A percentile compares a stretch with the other conserved stretches of the same genome.
phyloP scores from a whole-genome alignment of 2,888 invertebrate species.

The Eretmocerus hayati region DNA sequence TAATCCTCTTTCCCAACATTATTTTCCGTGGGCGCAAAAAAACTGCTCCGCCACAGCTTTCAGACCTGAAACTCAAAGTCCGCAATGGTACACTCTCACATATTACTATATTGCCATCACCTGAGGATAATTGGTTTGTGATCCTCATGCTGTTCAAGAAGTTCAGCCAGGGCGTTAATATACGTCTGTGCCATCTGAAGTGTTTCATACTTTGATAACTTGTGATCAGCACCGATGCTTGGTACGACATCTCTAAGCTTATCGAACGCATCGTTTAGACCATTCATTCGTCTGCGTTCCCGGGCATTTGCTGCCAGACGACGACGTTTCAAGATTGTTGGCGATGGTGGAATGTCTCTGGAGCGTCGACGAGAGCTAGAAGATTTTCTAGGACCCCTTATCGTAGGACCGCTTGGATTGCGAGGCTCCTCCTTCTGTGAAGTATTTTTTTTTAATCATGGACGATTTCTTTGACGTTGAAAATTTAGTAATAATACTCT shows the following conservation, averaged over 20 bases:
- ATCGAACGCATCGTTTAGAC: constrained; percentile 71
- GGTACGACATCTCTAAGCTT: constrained; percentile 65
- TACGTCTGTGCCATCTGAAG: constrained; percentile 75
- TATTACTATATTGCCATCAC: no score
- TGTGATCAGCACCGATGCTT: constrained; percentile 61
- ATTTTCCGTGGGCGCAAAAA: no score
- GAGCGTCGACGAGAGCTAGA: constrained; percentile 27
- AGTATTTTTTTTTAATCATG: no score
- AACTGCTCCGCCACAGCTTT: no score
- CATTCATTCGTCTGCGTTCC: constrained; percentile 68
- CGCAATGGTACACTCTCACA: no score
- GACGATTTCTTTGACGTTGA: no score
- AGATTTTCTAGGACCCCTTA: no score
- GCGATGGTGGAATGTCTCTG: constrained; percentile 48
- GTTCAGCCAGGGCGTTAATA: constrained; percentile 61
- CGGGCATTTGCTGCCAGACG: constrained; percentile 68
- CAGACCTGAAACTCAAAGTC: no score
- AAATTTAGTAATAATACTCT: no score
- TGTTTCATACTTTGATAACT: constrained; percentile 71
- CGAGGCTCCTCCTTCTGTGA: constrained; percentile 3
- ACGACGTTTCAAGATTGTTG: constrained; percentile 54
- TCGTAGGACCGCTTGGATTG: no score
- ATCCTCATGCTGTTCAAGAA: constrained; percentile 52
- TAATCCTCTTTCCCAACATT: no score
- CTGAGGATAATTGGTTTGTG: no score